A percentile compares a stretch with the other conserved stretches of the same genome.
Conservation (phyloP, 2,113 vertebrate species). For the Phalacrocorax pelagicus region DNA sequence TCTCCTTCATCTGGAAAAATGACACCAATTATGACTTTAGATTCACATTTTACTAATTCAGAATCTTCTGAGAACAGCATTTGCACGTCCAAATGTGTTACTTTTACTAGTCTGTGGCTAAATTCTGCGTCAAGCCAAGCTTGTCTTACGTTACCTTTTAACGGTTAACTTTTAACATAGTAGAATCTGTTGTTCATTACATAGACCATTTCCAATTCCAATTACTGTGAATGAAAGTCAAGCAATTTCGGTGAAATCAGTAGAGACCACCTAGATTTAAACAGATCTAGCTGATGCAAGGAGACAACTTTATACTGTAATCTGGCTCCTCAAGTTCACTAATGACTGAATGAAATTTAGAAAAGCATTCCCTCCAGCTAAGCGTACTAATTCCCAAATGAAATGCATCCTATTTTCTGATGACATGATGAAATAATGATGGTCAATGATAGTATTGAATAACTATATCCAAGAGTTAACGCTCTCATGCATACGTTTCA, state of each 20-base stretch:
- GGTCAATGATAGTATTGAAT: not conserved
- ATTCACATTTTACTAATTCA: not conserved
- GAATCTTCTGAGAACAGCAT: not conserved
- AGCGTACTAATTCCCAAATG: not conserved
- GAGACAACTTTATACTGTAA: not conserved
- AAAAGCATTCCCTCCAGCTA: not conserved
- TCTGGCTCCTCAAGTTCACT: not conserved
- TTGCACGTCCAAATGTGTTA: not conserved
- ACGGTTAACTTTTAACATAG: not conserved
- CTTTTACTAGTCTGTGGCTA: not conserved
- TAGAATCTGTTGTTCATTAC: not conserved
- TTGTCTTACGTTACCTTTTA: not conserved
- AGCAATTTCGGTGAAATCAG: not conserved
- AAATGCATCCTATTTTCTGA: not conserved
- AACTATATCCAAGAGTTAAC: not conserved
- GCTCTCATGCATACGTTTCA: not conserved
- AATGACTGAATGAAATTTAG: not conserved
- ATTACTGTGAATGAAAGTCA: not conserved
- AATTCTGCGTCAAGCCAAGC: not conserved
- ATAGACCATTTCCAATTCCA: not conserved
- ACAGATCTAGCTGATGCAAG: not conserved
- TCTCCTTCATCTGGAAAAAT: not conserved
- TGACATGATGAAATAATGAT: not conserved
- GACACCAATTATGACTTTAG: not conserved
- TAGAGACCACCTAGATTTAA: not conserved